Percentiles rank a stretch among this genome's conserved stretches.
These are phyloP conservation scores for Onychomys torridus DNA, from an alignment of 2,797 vertebrate genomes.

Conservation along the genomic window DNA sequence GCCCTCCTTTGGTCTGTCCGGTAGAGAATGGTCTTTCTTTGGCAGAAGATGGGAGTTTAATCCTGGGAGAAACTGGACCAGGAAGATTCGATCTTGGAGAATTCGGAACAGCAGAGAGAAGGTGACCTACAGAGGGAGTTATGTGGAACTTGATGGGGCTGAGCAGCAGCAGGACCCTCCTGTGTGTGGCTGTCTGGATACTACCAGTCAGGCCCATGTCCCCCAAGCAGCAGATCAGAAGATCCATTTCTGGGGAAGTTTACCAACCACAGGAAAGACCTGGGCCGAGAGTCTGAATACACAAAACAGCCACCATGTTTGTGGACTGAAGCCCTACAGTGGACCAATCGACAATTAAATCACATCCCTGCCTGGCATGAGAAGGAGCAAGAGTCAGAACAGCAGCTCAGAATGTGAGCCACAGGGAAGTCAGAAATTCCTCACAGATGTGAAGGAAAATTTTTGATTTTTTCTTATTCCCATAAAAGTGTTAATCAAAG, in stretches of 20 bases:
- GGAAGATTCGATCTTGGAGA: not conserved
- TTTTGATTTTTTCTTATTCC: not conserved
- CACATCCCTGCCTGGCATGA: not conserved
- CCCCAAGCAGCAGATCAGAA: not conserved
- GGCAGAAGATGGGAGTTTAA: no score
- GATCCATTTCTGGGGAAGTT: not conserved
- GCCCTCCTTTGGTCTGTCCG: not conserved
- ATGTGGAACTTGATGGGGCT: not conserved
- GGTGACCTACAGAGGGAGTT: not conserved
- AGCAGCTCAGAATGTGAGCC: no score
- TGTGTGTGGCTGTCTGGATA: no score
- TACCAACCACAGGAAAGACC: not conserved
- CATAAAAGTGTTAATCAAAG: not conserved
- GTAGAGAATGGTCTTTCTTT: not conserved
- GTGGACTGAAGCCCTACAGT: not conserved
- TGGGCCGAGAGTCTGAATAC: not conserved
- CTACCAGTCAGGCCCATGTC: not conserved
- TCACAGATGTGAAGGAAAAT: not conserved
- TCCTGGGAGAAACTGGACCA: not conserved
- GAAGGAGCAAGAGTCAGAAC: not conserved
- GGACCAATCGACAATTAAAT: not conserved
- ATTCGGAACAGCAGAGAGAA: not conserved
- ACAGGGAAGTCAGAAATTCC: not conserved
- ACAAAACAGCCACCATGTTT: not conserved
- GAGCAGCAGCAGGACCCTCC: accelerated